These are phyloP conservation scores for Corbicula japonica DNA, from an alignment of 2,888 invertebrate genomes.

Conservation along the genomic window DNA sequence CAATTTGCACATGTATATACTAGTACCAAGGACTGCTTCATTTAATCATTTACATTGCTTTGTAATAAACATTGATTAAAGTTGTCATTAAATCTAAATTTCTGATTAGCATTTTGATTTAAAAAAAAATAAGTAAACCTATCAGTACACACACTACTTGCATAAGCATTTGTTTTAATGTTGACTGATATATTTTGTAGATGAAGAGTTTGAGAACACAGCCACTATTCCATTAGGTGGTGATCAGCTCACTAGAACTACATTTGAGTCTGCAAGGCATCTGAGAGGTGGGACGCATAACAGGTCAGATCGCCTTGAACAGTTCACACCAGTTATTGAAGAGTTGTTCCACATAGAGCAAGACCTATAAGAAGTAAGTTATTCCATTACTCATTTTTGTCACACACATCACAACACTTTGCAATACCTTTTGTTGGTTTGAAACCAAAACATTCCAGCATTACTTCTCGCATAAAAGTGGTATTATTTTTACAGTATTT, in stretches of 20 bases:
- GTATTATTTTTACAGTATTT: conserved; percentile 26
- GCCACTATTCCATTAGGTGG: conserved; percentile 29
- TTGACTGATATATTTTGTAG: no score
- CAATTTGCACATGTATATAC: no score
- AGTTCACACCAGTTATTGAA: conserved; percentile 3
- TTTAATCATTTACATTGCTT: no score
- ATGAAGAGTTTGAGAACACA: conserved; percentile 26
- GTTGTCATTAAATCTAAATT: no score
- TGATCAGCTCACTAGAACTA: conserved; percentile 27
- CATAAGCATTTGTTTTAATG: no score
- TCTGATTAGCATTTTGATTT: no score
- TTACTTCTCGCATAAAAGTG: conserved; percentile 17
- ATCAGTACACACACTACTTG: no score
- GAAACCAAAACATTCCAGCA: conserved; percentile 21
- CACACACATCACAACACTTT: conserved; percentile 17
- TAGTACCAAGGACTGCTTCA: no score
- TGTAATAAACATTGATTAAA: no score
- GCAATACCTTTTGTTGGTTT: conserved; percentile 4
- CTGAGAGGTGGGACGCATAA: conserved; percentile 27
- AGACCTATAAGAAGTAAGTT: conserved; percentile 26
- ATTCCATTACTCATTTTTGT: neutral
- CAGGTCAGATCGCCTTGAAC: neutral
- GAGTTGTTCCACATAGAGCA: conserved; percentile 29
- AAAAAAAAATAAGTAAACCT: no score
- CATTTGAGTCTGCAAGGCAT: conserved; percentile 27